A percentile compares a stretch with the other conserved stretches of the same genome.
Conservation (phyloP, 2,797 vertebrate species). For the Danio jaintianensis region DNA sequence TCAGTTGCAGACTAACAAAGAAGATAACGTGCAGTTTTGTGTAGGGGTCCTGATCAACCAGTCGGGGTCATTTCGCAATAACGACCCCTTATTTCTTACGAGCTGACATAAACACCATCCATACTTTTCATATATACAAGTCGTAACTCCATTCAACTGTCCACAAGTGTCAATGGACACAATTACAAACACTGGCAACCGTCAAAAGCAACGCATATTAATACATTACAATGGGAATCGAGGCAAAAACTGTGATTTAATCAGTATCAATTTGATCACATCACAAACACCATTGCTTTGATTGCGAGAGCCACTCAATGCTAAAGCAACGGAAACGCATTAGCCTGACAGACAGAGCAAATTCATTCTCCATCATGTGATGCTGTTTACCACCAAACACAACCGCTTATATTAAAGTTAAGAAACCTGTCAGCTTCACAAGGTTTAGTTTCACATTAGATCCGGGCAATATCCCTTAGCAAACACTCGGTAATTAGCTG, state of each 20-base stretch:
- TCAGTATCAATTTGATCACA: background rate
- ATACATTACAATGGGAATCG: too few relatives aligned
- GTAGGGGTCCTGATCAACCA: background rate
- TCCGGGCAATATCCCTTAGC: background rate
- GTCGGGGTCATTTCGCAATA: background rate
- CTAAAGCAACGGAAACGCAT: background rate
- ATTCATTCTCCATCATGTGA: background rate
- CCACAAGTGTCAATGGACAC: background rate
- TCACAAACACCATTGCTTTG: background rate
- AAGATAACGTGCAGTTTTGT: background rate
- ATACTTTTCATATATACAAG: background rate
- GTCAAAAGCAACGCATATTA: background rate
- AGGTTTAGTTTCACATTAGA: background rate
- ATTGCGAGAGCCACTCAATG: background rate
- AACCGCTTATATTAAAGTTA: background rate
- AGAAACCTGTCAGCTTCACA: background rate
- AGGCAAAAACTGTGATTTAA: background rate
- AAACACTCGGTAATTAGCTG: slow-evolving; percentile 34
- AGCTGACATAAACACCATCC: background rate
- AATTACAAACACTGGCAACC: background rate
- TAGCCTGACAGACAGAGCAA: background rate
- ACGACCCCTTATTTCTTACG: background rate
- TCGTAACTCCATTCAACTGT: background rate
- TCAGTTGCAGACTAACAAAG: background rate
- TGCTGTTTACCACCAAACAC: background rate